Percentiles rank a stretch among this genome's conserved stretches.
phyloP scores from a whole-genome alignment of 92 coral and sea anemone species.

The Siderastrea radians region DNA sequence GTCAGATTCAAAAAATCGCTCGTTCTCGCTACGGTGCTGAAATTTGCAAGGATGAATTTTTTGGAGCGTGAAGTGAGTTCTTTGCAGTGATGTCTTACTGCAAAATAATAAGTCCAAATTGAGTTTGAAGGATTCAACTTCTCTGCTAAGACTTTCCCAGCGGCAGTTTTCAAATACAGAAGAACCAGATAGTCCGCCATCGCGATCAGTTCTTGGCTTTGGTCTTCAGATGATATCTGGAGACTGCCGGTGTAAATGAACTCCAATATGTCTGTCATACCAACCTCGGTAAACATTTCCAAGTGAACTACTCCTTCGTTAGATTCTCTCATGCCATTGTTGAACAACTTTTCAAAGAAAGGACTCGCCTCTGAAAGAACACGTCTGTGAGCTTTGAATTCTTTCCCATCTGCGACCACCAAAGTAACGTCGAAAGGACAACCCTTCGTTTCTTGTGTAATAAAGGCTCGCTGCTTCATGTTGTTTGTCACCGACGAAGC shows the following conservation, averaged over 20 bases:
- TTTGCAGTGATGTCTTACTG: neutral
- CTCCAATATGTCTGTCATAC: neutral
- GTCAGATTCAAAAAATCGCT: neutral
- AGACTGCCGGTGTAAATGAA: neutral
- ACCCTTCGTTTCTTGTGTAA: neutral
- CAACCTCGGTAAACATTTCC: neutral
- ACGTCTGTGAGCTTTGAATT: neutral
- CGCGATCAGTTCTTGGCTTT: neutral
- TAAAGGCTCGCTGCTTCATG: too few species aligned
- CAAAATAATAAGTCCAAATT: neutral
- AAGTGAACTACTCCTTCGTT: neutral
- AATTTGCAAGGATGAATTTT: neutral
- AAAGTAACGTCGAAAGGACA: neutral
- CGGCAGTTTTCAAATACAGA: neutral
- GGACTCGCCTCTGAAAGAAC: constrained; percentile 3
- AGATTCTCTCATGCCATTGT: neutral
- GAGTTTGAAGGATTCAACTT: neutral
- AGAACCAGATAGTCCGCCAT: constrained; percentile 1
- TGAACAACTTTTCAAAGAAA: neutral
- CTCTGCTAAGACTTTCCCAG: neutral
- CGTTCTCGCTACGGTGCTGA: neutral
- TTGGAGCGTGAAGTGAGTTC: neutral
- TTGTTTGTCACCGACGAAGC: too few species aligned
- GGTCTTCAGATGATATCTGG: neutral
- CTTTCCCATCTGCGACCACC: neutral